Conservation (phyloP, 2,888 invertebrate species). For the Polia nebulosa region DNA sequence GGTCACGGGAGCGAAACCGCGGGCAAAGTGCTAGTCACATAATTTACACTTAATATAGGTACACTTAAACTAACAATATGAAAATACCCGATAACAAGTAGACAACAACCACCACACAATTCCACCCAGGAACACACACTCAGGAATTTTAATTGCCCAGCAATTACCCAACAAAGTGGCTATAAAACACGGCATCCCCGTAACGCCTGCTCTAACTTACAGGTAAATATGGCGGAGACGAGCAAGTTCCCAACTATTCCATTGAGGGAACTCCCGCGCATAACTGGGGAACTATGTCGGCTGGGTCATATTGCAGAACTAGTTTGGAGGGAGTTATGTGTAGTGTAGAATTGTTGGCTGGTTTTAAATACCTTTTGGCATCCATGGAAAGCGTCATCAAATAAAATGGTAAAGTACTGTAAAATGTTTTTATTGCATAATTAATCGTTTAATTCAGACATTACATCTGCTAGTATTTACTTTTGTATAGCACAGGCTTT, state of each 20-base stretch:
- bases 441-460: no score
- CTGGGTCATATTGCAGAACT: slow-evolving; percentile 43
- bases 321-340: slow-evolving; percentile 6
- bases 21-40: no score
- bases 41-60: no score
- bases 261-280: slow-evolving; percentile 56
- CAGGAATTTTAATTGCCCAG: slow-evolving; percentile 38
- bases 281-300: slow-evolving; percentile 49
- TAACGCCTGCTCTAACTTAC: slow-evolving; percentile 48
- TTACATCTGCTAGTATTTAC: no score
- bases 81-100: not conserved
- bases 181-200: slow-evolving; percentile 42
- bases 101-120: not conserved
- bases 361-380: not conserved
- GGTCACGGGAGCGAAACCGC: no score
- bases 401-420: no score
- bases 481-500: no score
- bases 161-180: slow-evolving; percentile 41
- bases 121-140: not conserved
- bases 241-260: slow-evolving; percentile 52
- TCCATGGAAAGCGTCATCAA: no score
- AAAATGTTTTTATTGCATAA: no score
- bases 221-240: slow-evolving; percentile 41
- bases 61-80: no score
- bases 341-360: not conserved